Conservation (phyloP, 2,113 vertebrate species). For the Brachyistius frenatus region DNA sequence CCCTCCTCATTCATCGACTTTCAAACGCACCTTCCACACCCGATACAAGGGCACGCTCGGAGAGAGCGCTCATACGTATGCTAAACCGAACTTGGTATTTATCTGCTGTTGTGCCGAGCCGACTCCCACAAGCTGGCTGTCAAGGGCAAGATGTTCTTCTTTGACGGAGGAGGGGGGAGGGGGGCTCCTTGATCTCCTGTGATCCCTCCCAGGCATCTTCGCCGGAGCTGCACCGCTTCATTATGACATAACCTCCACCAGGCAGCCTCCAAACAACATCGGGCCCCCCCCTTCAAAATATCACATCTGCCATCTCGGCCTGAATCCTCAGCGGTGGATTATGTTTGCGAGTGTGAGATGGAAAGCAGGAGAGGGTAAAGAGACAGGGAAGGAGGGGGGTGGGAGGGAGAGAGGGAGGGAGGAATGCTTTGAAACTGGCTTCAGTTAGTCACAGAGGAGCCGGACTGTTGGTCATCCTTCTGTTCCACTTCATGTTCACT, state of each 20-base stretch:
- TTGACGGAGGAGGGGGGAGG: constrained; percentile 23
- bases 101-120: constrained; percentile 57
- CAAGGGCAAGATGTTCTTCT: constrained; percentile 75
- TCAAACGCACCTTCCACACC: constrained; percentile 34
- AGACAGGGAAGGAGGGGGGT: neutral
- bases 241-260: constrained; percentile 69
- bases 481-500: neutral
- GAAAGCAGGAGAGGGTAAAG: constrained; percentile 21
- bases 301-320: constrained; percentile 57
- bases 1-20: constrained; percentile 12
- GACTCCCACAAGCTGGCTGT: constrained; percentile 69
- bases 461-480: constrained; percentile 11
- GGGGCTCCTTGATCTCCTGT: constrained; percentile 77
- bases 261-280: constrained; percentile 58
- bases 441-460: neutral
- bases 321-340: constrained; percentile 55
- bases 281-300: constrained; percentile 42
- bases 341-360: constrained; percentile 29
- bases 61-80: constrained; percentile 24
- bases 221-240: constrained; percentile 72
- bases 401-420: neutral
- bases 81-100: constrained; percentile 55
- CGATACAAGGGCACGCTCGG: constrained; percentile 39
- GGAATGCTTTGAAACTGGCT: constrained; percentile 6
- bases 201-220: constrained; percentile 75